A percentile compares a stretch with the other conserved stretches of the same genome.
phyloP scores from a whole-genome alignment of 2,888 invertebrate species.

The Cryptus viduatorius region DNA sequence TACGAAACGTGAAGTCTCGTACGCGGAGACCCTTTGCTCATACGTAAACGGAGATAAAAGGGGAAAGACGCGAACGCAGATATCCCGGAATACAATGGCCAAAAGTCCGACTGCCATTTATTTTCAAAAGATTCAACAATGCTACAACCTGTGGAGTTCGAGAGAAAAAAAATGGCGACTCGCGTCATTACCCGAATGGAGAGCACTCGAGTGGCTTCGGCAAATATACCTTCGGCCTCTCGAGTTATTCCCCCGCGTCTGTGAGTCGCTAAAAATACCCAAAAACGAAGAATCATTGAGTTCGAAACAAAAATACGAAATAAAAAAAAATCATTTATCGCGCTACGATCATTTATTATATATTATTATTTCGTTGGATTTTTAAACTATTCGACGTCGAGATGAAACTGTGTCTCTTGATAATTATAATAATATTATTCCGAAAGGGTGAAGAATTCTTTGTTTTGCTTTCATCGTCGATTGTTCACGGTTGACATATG shows the following conservation, averaged over 20 bases:
- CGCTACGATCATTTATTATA: too few species aligned
- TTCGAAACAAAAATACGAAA: too few species aligned
- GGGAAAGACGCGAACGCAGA: slow-evolving; percentile 5
- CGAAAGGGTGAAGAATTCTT: slow-evolving; percentile 14
- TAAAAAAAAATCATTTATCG: too few species aligned
- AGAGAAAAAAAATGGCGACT: slow-evolving; percentile 5
- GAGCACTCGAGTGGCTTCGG: not conserved
- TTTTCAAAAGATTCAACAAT: slow-evolving; percentile 42
- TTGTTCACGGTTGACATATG: slow-evolving; percentile 16
- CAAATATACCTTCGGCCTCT: not conserved
- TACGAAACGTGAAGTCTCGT: not conserved
- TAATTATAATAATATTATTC: slow-evolving; percentile 28
- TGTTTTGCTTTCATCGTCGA: slow-evolving; percentile 4
- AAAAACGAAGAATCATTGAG: not conserved
- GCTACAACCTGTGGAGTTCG: slow-evolving; percentile 10
- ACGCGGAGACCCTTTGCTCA: slow-evolving; percentile 32
- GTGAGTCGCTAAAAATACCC: not conserved
- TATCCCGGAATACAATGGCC: slow-evolving; percentile 14
- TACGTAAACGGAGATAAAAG: slow-evolving; percentile 11
- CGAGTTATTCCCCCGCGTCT: not conserved
- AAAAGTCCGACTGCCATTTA: slow-evolving; percentile 18
- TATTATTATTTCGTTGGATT: too few species aligned
- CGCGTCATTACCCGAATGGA: not conserved
- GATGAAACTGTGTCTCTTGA: not conserved
- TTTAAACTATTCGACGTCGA: too few species aligned